Percentiles rank a stretch among this genome's conserved stretches.
Conservation (phyloP, 2,797 vertebrate genomes). For the Cyclopterus lumpus region DNA sequence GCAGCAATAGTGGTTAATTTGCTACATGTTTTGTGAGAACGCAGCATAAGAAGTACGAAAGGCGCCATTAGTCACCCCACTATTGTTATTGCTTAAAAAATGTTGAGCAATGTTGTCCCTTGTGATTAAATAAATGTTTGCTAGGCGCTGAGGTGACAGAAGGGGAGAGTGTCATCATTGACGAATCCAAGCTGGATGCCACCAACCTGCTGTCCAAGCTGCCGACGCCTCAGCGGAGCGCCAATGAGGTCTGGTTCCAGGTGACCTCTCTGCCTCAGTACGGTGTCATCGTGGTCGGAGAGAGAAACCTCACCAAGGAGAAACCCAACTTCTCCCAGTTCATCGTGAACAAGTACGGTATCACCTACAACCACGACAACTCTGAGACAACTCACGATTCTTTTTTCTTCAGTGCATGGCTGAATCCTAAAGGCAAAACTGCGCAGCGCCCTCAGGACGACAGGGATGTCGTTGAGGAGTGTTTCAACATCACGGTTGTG, state of each 20-base stretch:
- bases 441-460: conserved; percentile 79
- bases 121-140: neutral
- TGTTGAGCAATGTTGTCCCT: neutral
- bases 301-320: conserved; percentile 89
- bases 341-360: conserved; percentile 88
- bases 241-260: conserved; percentile 92
- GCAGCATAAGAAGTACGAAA: neutral
- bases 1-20: too few species aligned
- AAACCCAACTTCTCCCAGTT: conserved; percentile 93
- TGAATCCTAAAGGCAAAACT: conserved; percentile 87
- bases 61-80: neutral
- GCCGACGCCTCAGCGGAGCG: conserved; percentile 78
- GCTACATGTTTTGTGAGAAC: too few species aligned
- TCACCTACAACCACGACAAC: conserved; percentile 89
- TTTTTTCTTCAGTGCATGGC: conserved; percentile 89
- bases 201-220: conserved; percentile 89
- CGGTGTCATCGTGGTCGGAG: conserved; percentile 87
- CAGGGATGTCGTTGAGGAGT: conserved; percentile 83
- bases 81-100: neutral
- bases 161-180: conserved; percentile 87
- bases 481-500: conserved; percentile 88
- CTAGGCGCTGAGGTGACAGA: conserved; percentile 88
- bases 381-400: conserved; percentile 87
- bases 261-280: conserved; percentile 86
- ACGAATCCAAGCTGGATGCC: conserved; percentile 87